Evolutionary conservation across 2,888 invertebrate species (phyloP), one percentile per base, ranked within the genome.

Genomic region (Aradus depressus): DNA sequence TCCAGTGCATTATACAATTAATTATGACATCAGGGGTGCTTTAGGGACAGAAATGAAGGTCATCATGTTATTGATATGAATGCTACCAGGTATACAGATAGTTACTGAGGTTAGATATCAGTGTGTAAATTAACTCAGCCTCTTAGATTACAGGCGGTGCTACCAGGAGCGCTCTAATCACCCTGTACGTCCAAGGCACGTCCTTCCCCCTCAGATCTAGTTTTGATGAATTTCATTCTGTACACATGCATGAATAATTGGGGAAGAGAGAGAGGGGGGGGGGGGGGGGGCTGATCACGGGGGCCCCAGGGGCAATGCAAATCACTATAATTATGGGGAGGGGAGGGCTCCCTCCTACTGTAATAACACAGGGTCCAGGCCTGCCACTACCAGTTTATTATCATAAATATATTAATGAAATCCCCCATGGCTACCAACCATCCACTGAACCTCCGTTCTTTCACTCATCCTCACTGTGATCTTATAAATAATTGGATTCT

Each of bases 161-260:
- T n/a, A n/a, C n/a, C n/a, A n/a, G n/a, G n/a, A n/a, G n/a, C n/a
- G n/a, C n/a, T n/a, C n/a, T n/a, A n/a, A n/a, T n/a, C n/a, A n/a
- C n/a, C n/a, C n/a, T n/a, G n/a, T n/a, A n/a, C n/a, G 41, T 14
- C 26, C 28, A 6, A 22, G 28, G 43, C 28, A 10, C 12, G 47
- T 26, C 35, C 31, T 25, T 28, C 47, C 28, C 35, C 31, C 32
- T 19, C 25, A 37, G 47, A 47, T 47, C 47, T 47, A 26, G 35
- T 47, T 47, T 47, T 47, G 47, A 47, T 47, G 47, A 47, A 47
- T 47, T 47, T 47, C 47, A 47, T 47, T 47, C 47, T 47, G 47
- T 47, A 47, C 47, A 47, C 47, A 47, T 47, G 35, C 47, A 47
- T 47, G 47, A 47, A 47, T 47, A 47, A 47, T 47, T 47, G 47